A percentile compares a stretch with the other conserved stretches of the same genome.
Conservation (phyloP, 2,797 vertebrate genomes). For the Thunnus albacares region DNA sequence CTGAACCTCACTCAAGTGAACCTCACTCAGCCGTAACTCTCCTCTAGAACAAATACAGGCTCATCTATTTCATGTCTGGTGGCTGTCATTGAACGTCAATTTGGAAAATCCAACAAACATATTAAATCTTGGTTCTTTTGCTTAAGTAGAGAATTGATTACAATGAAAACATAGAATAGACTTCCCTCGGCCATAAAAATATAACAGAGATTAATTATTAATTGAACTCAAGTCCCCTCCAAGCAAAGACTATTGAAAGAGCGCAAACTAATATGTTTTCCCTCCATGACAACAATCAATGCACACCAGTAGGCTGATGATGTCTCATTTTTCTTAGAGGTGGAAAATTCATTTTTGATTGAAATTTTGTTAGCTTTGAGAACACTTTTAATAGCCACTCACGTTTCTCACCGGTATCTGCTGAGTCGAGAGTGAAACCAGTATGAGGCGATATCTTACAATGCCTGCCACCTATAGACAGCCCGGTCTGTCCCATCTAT, state of each 20-base stretch:
- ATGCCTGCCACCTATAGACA: slow-evolving; percentile 32
- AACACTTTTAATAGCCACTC: not conserved
- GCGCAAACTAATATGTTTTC: slow-evolving; percentile 41
- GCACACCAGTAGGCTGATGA: slow-evolving; percentile 35
- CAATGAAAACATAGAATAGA: slow-evolving; percentile 28
- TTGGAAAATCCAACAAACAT: slow-evolving; percentile 21
- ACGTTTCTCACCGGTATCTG: slow-evolving; percentile 2
- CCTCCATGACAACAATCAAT: slow-evolving; percentile 49
- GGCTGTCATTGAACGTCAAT: slow-evolving; percentile 1
- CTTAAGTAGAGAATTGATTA: slow-evolving; percentile 44
- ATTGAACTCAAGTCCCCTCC: slow-evolving; percentile 44
- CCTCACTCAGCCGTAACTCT: slow-evolving; percentile 4
- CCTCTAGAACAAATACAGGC: slow-evolving; percentile 28
- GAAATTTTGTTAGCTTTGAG: not conserved
- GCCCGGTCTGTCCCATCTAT: slow-evolving; percentile 17
- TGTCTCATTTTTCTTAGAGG: slow-evolving; percentile 12
- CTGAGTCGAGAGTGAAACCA: slow-evolving; percentile 19
- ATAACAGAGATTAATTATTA: slow-evolving; percentile 49
- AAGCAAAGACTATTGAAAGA: slow-evolving; percentile 53
- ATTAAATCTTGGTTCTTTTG: slow-evolving; percentile 36
- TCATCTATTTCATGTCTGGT: slow-evolving; percentile 8
- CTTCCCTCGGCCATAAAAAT: slow-evolving; percentile 30
- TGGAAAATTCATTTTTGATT: not conserved
- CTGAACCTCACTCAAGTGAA: no score
- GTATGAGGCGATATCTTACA: slow-evolving; percentile 32